phyloP scores from a whole-genome alignment of 2,797 vertebrate species.

The Diplodus puntazzo region DNA sequence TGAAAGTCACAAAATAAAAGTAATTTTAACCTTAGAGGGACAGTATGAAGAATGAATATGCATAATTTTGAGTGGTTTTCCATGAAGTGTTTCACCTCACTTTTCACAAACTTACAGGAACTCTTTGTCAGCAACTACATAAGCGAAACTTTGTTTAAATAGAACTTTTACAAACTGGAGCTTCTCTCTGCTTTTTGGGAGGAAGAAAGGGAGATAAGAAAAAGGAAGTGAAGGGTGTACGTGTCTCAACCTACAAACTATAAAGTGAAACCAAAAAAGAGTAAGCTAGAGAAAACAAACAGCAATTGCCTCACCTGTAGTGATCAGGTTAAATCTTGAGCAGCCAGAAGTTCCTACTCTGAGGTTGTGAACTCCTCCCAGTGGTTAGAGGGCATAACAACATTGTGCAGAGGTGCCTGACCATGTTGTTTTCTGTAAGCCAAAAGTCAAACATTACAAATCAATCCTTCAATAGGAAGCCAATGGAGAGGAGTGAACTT shows the following conservation, averaged over 20 bases:
- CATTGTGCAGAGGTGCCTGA: background rate
- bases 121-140: background rate
- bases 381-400: background rate
- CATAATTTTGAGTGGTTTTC: slow-evolving; percentile 17
- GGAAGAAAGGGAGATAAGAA: background rate
- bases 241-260: background rate
- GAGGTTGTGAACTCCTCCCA: background rate
- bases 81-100: background rate
- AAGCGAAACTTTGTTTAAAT: background rate
- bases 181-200: background rate
- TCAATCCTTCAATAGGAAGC: background rate
- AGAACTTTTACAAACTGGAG: background rate
- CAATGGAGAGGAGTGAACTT: background rate
- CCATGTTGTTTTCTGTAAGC: background rate
- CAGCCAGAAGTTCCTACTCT: too few relatives aligned
- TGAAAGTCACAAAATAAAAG: slow-evolving; percentile 25
- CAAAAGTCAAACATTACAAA: background rate
- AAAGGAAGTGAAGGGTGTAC: background rate
- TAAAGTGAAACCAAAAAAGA: background rate
- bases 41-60: slow-evolving; percentile 17
- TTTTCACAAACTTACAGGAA: background rate
- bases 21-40: slow-evolving; percentile 28
- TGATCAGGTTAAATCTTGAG: background rate
- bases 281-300: background rate
- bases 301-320: background rate